These are phyloP conservation scores for Ceraclea dissimilis DNA, from an alignment of 2,888 invertebrate genomes.

Conservation along the genomic window DNA sequence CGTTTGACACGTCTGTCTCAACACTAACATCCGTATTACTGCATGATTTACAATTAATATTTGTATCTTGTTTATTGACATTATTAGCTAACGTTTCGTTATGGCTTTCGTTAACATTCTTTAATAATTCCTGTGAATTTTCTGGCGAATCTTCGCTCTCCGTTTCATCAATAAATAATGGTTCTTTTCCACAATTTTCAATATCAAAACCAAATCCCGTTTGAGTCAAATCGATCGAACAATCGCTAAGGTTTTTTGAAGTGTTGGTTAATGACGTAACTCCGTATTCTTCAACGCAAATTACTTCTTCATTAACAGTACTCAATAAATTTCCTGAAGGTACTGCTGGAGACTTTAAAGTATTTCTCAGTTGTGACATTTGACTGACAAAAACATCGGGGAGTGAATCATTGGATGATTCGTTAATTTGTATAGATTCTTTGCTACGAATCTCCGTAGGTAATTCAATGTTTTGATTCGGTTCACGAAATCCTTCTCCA, in stretches of 20 bases:
- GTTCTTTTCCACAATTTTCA: background rate
- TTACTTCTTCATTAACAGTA: background rate
- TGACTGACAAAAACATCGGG: constrained; percentile 18
- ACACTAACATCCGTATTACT: background rate
- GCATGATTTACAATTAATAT: background rate
- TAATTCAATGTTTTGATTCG: background rate
- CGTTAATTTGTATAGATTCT: background rate
- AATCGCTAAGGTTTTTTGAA: background rate
- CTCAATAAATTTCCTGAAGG: background rate
- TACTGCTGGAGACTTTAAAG: too few relatives aligned
- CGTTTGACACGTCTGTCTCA: background rate
- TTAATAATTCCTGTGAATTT: background rate
- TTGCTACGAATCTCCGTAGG: background rate
- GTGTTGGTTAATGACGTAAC: too few relatives aligned
- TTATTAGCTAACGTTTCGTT: background rate
- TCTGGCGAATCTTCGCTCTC: background rate
- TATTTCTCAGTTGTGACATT: background rate
- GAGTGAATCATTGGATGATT: constrained; percentile 16
- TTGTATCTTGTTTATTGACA: background rate
- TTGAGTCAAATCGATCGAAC: background rate
- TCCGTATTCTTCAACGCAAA: background rate
- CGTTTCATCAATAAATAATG: background rate
- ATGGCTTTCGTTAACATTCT: too few relatives aligned
- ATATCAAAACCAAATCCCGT: background rate
- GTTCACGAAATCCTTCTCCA: background rate